Evolutionary conservation across 2,113 vertebrate genomes (phyloP).

Genomic region (Salvelinus alpinus): DNA sequence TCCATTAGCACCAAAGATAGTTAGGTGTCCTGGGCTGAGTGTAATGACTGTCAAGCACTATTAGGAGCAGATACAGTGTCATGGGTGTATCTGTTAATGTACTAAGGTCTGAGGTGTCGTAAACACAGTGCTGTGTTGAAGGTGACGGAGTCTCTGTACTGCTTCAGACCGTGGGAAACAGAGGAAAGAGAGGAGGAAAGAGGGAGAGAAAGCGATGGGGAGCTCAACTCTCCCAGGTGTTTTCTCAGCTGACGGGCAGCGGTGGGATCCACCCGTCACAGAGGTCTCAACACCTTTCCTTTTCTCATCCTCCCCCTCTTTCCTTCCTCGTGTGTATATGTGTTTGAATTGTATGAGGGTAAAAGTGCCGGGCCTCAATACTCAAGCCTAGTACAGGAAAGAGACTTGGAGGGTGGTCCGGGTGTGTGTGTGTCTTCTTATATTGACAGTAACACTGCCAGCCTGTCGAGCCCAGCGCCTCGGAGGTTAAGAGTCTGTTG

Average conservation of each 20-base stretch:
- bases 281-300: too few relatives aligned
- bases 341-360: not conserved
- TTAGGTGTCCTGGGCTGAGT: too few relatives aligned
- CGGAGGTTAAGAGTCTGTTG: constrained; percentile 42
- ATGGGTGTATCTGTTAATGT: too few relatives aligned
- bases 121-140: constrained; percentile 11
- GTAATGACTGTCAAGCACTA: too few relatives aligned
- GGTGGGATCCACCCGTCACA: too few relatives aligned
- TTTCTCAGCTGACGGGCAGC: constrained; percentile 23
- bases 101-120: too few relatives aligned
- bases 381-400: not conserved
- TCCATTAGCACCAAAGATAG: too few relatives aligned
- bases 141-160: constrained; percentile 56
- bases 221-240: not conserved
- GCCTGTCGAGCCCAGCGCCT: constrained; percentile 7
- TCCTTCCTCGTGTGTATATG: too few relatives aligned
- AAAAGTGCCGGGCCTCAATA: not conserved
- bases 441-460: constrained; percentile 34
- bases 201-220: not conserved
- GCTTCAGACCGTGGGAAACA: constrained; percentile 59
- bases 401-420: not conserved
- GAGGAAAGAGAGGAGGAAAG: not conserved
- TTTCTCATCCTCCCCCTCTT: too few relatives aligned
- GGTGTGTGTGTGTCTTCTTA: constrained; percentile 1
- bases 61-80: too few relatives aligned